Base-by-base conservation (phyloP, 2,113 vertebrate genomes). In the Neotragus pygmaeus region DNA sequence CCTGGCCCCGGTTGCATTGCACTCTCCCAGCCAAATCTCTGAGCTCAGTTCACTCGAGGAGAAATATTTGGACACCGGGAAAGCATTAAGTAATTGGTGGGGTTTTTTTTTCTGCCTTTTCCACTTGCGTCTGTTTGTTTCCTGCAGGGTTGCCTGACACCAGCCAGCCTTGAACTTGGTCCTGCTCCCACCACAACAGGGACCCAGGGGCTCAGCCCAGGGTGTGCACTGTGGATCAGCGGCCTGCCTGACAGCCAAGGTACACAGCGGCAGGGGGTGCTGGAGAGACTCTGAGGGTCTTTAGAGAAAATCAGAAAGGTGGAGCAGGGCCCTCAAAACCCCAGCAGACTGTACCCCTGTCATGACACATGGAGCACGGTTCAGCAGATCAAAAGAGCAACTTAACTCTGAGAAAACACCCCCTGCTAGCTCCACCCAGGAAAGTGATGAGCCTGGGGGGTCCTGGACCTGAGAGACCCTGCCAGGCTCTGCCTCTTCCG, bases 61-160 rank as follows among this genome's bases (percentile, higher is more conserved):
- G 3, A 94, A 83, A 2, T n/a, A 66, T 23, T 43, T 90, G 93
- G 95, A 53, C 43, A n/a, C 43, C 11, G 1, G 81, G 85, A 78
- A 39, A 36, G 25, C 87, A 58, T 92, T n/a, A 95, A 62, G 43
- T 94, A 45, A 95, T 57, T 2, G 58, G 60, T 33, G 43, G 75
- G 39, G 17, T 33, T 13, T 70, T 70, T 70, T 66, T 70, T 43
- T 39, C n/a, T 16, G 36, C 23, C 84, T n/a, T 90, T 83, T 64
- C 95, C 97, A 70, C 53, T 85, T 45, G 81, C 4, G 17, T 43
- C 60, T 73, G 81, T 77, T 86, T 77, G 91, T 75, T 91, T 88
- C 75, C 88, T 60, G 49, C 77, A 10, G 91, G 47, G 95, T 66
- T 80, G 83, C 91, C 95, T 94, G 92, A 94, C 90, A 96, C 91